These are phyloP conservation scores for Lophius americanus DNA, from an alignment of 2,797 vertebrate species.

Conservation along the genomic window DNA sequence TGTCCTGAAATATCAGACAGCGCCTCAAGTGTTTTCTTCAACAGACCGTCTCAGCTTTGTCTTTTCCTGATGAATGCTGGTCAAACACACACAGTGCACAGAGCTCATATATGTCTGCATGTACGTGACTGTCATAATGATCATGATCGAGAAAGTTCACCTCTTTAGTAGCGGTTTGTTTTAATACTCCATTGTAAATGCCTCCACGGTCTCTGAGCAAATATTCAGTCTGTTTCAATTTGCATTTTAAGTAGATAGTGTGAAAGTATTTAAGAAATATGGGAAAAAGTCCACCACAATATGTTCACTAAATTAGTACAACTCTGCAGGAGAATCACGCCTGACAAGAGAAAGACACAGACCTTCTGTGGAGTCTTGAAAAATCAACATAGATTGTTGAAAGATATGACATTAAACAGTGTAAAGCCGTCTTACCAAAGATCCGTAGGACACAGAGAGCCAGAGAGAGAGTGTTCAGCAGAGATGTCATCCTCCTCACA, in stretches of 20 bases:
- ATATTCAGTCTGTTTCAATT: not conserved
- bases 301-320: not conserved
- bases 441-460: conserved; percentile 55
- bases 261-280: not conserved
- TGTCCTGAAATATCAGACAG: conserved; percentile 75
- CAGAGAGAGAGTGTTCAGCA: conserved; percentile 38
- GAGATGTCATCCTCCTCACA: conserved; percentile 65
- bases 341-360: not conserved
- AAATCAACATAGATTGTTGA: not conserved
- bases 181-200: not conserved
- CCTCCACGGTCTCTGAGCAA: not conserved
- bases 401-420: not conserved
- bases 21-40: conserved; percentile 53
- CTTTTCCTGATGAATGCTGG: conserved; percentile 10
- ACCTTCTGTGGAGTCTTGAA: not conserved
- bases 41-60: not conserved
- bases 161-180: not conserved
- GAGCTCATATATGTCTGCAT: not conserved
- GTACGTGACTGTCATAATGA: conserved; percentile 2
- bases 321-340: not conserved
- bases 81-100: not conserved
- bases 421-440: conserved; percentile 58
- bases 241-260: not conserved
- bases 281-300: not conserved
- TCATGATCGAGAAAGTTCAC: not conserved